These are phyloP conservation scores for Pocota personata DNA, from an alignment of 2,888 invertebrate species.

Conservation along the genomic window DNA sequence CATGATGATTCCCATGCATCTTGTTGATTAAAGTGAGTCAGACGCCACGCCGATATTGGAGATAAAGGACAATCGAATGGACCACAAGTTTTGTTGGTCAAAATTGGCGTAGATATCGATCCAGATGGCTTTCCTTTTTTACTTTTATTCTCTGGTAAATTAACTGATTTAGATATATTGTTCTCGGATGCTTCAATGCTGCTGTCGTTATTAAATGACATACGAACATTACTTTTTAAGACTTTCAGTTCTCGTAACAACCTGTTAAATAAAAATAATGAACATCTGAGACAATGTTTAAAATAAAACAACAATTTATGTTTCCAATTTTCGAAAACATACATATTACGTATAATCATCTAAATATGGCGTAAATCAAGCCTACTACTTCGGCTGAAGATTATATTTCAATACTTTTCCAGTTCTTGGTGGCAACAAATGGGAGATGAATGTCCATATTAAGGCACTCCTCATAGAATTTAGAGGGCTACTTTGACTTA, in stretches of 20 bases:
- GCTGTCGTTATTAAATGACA: conserved; percentile 79
- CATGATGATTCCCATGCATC: conserved; percentile 48
- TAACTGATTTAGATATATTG: conserved; percentile 17
- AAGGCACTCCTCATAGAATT: too few species aligned
- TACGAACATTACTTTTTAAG: conserved; percentile 77
- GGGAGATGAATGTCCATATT: too few species aligned
- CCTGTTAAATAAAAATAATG: conserved; percentile 67
- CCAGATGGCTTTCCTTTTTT: conserved; percentile 11
- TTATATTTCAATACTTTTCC: too few species aligned
- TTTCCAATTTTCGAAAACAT: too few species aligned
- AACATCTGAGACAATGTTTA: too few species aligned
- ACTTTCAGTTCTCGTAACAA: conserved; percentile 77
- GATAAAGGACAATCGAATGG: conserved; percentile 79
- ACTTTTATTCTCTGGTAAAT: not conserved
- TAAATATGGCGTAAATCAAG: too few species aligned
- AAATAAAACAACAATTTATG: too few species aligned
- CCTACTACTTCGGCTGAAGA: too few species aligned
- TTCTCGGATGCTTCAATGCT: conserved; percentile 78
- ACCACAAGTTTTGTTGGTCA: conserved; percentile 46
- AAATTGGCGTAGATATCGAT: conserved; percentile 78
- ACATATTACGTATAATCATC: too few species aligned
- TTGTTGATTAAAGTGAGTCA: conserved; percentile 21
- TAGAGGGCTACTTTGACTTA: too few species aligned
- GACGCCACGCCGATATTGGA: conserved; percentile 77
- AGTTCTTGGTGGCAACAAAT: too few species aligned